phyloP scores from a whole-genome alignment of 2,113 vertebrate species.

The Melanerpes formicivorus region DNA sequence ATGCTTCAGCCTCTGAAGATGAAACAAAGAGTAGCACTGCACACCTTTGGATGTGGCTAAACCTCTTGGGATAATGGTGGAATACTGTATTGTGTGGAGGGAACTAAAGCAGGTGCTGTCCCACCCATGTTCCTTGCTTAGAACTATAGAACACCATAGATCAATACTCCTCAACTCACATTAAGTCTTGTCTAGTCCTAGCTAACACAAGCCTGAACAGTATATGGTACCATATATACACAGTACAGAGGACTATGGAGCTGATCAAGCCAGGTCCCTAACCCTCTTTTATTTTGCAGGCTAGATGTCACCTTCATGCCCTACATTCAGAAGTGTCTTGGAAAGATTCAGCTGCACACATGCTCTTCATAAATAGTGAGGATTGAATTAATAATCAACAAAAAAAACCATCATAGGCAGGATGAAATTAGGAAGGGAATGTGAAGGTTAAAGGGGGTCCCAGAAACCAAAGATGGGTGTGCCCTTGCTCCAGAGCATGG shows the following conservation, averaged over 20 bases:
- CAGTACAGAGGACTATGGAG: not conserved
- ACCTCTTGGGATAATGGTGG: not conserved
- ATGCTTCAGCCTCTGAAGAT: not conserved
- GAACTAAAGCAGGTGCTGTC: not conserved
- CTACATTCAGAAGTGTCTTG: not conserved
- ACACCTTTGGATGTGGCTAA: not conserved
- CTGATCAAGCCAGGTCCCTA: not conserved
- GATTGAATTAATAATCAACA: not conserved
- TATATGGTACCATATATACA: not conserved
- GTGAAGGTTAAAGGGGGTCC: not conserved
- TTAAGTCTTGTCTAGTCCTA: not conserved
- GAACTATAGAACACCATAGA: not conserved
- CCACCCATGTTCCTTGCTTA: not conserved
- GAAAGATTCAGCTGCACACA: not conserved
- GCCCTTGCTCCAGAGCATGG: not conserved
- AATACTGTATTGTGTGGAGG: not conserved
- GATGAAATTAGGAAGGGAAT: not conserved
- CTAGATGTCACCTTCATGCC: no score
- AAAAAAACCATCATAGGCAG: not conserved
- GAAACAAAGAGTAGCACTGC: accelerated
- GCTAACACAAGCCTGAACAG: not conserved
- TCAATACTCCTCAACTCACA: not conserved
- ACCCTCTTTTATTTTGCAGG: not conserved
- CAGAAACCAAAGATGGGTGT: not conserved
- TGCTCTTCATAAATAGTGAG: not conserved